A percentile compares a stretch with the other conserved stretches of the same genome.
These are phyloP conservation scores for Lasius platythorax DNA, from an alignment of 2,888 invertebrate species.

Conservation along the genomic window DNA sequence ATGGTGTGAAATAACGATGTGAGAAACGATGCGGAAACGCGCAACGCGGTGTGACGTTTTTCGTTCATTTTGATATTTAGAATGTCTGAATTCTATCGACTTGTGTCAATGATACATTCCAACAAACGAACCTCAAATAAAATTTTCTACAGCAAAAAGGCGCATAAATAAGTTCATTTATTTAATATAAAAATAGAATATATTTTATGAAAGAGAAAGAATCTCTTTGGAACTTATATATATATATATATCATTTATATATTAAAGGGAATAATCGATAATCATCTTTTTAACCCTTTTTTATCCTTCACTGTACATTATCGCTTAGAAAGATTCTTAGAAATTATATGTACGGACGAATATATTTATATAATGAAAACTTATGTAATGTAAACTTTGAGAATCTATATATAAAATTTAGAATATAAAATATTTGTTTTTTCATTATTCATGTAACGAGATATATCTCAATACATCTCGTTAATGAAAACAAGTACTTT, in stretches of 20 bases:
- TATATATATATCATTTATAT: neutral
- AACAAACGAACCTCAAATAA: neutral
- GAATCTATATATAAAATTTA: neutral
- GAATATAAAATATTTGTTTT: neutral
- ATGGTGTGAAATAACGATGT: slow-evolving; percentile 35
- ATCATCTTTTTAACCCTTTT: neutral
- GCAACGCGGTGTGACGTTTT: neutral
- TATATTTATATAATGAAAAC: neutral
- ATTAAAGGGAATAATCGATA: neutral
- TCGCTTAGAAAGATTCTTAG: neutral
- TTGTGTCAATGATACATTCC: neutral
- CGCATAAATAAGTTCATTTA: neutral
- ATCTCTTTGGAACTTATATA: neutral
- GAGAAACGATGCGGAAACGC: slow-evolving; percentile 46
- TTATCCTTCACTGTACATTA: neutral
- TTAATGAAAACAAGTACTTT: neutral
- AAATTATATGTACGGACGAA: neutral
- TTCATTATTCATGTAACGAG: neutral
- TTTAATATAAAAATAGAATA: neutral
- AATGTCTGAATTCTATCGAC: slow-evolving; percentile 16
- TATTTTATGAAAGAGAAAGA: neutral
- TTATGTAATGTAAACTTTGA: neutral
- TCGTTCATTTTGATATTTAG: slow-evolving; percentile 15
- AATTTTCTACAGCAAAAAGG: neutral
- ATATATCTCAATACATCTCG: neutral